phyloP scores from a whole-genome alignment of 2,888 invertebrate species.

The Drosophila mettleri region DNA sequence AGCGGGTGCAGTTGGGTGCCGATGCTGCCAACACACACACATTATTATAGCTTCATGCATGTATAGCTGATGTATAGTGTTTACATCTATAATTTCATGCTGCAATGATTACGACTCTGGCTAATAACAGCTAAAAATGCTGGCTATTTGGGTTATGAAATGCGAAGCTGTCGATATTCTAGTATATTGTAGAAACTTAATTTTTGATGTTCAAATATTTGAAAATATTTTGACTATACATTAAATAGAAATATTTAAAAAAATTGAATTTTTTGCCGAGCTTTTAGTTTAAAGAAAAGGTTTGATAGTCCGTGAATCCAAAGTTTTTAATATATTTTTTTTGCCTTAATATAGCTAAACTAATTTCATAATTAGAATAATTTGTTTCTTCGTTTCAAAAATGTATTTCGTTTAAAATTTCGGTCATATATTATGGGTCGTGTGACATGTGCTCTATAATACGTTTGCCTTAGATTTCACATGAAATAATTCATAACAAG shows the following conservation, averaged over 20 bases:
- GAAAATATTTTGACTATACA: background rate
- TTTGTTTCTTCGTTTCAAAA: too few relatives aligned
- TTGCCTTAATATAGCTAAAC: too few relatives aligned
- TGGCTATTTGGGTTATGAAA: constrained; percentile 60
- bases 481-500: constrained; percentile 6
- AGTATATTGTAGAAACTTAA: too few relatives aligned
- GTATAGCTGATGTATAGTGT: background rate
- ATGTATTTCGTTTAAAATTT: background rate
- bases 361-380: too few relatives aligned
- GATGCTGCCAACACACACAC: constrained; percentile 10
- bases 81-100: constrained; percentile 66
- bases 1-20: background rate
- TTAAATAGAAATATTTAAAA: too few relatives aligned
- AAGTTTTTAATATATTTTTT: too few relatives aligned
- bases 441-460: background rate
- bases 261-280: background rate
- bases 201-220: too few relatives aligned
- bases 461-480: background rate
- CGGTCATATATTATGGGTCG: too few relatives aligned
- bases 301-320: too few relatives aligned
- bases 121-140: constrained; percentile 31
- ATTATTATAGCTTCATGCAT: constrained; percentile 15
- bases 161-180: constrained; percentile 36
- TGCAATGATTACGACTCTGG: constrained; percentile 59
- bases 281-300: too few relatives aligned